Evolutionary conservation across 2,888 invertebrate species (phyloP).

Genomic region (Mimas tiliae): DNA sequence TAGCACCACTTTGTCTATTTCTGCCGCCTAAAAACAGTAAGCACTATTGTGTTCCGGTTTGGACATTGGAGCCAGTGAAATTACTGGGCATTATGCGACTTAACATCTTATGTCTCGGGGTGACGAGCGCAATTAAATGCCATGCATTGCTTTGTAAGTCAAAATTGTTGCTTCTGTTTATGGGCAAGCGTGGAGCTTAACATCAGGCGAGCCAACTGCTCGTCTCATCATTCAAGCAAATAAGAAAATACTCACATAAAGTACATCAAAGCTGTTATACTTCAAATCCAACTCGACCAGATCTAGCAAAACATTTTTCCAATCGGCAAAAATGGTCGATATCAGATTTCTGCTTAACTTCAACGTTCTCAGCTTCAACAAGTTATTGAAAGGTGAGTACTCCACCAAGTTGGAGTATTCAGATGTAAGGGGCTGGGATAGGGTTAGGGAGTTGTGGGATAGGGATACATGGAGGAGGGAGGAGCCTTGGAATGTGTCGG

Average conservation of each 20-base stretch:
- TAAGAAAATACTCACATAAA: conserved; percentile 31
- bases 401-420: conserved; percentile 16
- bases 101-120: too few relatives aligned
- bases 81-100: too few relatives aligned
- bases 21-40: too few relatives aligned
- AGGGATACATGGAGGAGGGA: conserved; percentile 18
- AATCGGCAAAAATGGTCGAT: conserved; percentile 31
- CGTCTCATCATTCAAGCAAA: too few relatives aligned
- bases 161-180: too few relatives aligned
- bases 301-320: conserved; percentile 27
- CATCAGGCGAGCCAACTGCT: too few relatives aligned
- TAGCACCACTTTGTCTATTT: too few relatives aligned
- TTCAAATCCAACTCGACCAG: conserved; percentile 32
- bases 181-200: too few relatives aligned
- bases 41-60: too few relatives aligned
- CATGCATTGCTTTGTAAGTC: too few relatives aligned
- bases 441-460: conserved; percentile 30
- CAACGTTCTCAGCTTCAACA: conserved; percentile 27
- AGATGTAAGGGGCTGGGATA: background rate
- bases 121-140: too few relatives aligned
- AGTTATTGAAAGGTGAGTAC: conserved; percentile 30
- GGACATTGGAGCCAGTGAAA: too few relatives aligned
- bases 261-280: conserved; percentile 31
- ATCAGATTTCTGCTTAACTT: conserved; percentile 33
- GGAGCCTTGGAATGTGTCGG: conserved; percentile 31